phyloP scores from a whole-genome alignment of 35 echinoderm and acorn worm species.

The Apostichopus japonicus region DNA sequence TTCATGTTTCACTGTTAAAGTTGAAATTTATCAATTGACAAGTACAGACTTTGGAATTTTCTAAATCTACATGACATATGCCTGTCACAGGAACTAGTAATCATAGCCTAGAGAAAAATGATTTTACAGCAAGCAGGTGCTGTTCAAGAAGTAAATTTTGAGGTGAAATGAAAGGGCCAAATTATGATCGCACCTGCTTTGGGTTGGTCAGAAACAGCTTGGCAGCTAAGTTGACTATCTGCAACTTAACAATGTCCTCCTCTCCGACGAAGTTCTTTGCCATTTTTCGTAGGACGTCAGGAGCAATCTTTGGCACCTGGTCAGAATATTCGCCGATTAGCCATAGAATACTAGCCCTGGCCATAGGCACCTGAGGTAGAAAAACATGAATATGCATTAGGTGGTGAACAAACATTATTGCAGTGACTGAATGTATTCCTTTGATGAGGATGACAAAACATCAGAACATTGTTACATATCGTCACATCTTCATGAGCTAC shows the following conservation, averaged over 20 bases:
- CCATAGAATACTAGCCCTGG: constrained; percentile 95
- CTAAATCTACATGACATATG: no score
- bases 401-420: neutral
- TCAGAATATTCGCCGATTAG: constrained; percentile 98
- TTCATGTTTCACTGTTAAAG: no score
- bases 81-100: no score
- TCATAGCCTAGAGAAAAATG: no score
- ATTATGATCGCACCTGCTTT: constrained; percentile 75
- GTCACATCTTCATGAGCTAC: no score
- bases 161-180: neutral
- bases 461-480: no score
- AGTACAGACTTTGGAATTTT: no score
- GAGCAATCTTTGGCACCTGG: constrained; percentile 95
- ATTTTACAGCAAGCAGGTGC: no score
- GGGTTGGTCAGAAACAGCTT: constrained; percentile 96
- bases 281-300: constrained; percentile 95
- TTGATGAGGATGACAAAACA: no score
- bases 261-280: constrained; percentile 94
- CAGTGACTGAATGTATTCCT: no score
- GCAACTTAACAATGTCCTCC: constrained; percentile 98
- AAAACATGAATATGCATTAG: neutral
- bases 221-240: constrained; percentile 93
- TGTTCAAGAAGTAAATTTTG: neutral
- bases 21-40: no score
- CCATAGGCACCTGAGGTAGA: constrained; percentile 91